Conservation (phyloP, 2,888 invertebrate species). For the Pseudoips prasinana region DNA sequence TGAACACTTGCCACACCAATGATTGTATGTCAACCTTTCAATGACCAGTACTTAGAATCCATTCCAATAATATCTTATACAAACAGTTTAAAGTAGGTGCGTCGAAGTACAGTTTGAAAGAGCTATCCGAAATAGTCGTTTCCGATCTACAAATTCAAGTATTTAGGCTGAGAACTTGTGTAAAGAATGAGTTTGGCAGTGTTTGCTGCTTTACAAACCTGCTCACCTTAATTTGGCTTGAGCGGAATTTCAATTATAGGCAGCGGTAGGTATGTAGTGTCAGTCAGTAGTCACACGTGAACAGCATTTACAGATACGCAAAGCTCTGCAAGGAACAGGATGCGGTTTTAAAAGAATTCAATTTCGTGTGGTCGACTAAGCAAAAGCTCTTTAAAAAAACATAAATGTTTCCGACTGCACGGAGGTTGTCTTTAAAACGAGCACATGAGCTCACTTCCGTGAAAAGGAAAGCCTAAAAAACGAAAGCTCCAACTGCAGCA, state of each 20-base stretch:
- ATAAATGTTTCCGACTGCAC: too few species aligned
- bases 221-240: slow-evolving; percentile 33
- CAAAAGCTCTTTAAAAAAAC: too few species aligned
- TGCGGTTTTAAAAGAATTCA: slow-evolving; percentile 19
- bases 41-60: slow-evolving; percentile 9
- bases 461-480: not conserved
- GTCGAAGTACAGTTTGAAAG: too few species aligned
- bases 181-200: slow-evolving; percentile 9
- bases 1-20: slow-evolving; percentile 25
- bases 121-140: not conserved
- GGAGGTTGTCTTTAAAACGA: too few species aligned
- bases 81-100: slow-evolving; percentile 1
- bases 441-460: too few species aligned
- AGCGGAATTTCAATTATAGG: slow-evolving; percentile 27
- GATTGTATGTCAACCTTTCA: slow-evolving; percentile 33
- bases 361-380: too few species aligned
- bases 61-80: slow-evolving; percentile 4
- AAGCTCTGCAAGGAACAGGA: slow-evolving; percentile 15
- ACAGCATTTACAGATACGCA: slow-evolving; percentile 6
- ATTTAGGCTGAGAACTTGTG: slow-evolving; percentile 5
- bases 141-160: slow-evolving; percentile 7
- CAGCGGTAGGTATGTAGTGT: slow-evolving; percentile 4
- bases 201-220: slow-evolving; percentile 21
- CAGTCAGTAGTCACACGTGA: not conserved
- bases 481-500: not conserved